Conservation (phyloP, 2,888 invertebrate species). For the Erynnis tages region DNA sequence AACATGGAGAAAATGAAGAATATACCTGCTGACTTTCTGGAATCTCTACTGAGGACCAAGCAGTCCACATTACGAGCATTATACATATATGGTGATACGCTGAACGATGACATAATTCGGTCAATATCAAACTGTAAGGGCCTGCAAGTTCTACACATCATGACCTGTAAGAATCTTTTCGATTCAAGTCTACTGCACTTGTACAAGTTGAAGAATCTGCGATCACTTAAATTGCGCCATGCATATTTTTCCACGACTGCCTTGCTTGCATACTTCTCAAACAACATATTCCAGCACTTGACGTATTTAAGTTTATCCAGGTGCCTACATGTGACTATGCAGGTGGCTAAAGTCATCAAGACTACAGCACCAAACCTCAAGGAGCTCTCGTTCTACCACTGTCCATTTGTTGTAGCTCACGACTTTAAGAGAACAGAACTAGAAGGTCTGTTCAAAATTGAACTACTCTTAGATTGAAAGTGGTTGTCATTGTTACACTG, state of each 20-base stretch:
- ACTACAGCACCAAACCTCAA: slow-evolving; percentile 72
- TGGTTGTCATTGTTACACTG: slow-evolving; percentile 40
- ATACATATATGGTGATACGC: slow-evolving; percentile 75
- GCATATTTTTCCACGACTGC: slow-evolving; percentile 78
- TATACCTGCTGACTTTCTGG: slow-evolving; percentile 74
- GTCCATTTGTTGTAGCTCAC: slow-evolving; percentile 72
- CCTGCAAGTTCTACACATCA: slow-evolving; percentile 71
- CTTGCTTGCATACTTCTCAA: slow-evolving; percentile 72
- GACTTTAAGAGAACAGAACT: slow-evolving; percentile 71
- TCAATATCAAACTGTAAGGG: slow-evolving; percentile 69
- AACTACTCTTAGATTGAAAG: slow-evolving; percentile 70
- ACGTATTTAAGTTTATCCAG: slow-evolving; percentile 74
- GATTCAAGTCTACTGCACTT: slow-evolving; percentile 75
- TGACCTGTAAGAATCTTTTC: slow-evolving; percentile 78
- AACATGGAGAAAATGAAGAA: slow-evolving; percentile 81
- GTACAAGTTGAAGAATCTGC: slow-evolving; percentile 67
- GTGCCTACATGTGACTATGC: slow-evolving; percentile 74
- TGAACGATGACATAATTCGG: slow-evolving; percentile 73
- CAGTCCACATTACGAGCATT: slow-evolving; percentile 65
- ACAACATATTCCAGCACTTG: slow-evolving; percentile 70
- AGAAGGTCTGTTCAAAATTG: slow-evolving; percentile 75
- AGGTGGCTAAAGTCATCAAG: slow-evolving; percentile 73
- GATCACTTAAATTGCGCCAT: slow-evolving; percentile 73
- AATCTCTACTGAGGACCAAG: slow-evolving; percentile 68
- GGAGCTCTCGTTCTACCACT: slow-evolving; percentile 75